Evolutionary conservation across 2,113 vertebrate species (phyloP).

Genomic region (Rhea pennata): DNA sequence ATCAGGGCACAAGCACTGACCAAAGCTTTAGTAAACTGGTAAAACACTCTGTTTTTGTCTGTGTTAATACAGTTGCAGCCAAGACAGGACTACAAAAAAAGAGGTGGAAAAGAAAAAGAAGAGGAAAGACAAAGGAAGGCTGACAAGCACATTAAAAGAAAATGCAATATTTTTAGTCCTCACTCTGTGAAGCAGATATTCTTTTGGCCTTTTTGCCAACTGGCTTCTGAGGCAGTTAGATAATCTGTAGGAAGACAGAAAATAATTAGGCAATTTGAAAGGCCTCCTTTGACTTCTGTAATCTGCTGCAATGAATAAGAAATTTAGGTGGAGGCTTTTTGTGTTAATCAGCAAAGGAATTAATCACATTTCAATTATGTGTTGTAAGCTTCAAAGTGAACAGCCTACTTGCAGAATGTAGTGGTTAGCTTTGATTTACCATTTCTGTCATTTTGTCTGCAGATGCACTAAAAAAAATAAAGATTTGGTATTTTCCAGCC

Average conservation of each 20-base stretch:
- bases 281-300: constrained; percentile 34
- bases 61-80: background rate
- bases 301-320: constrained; percentile 2
- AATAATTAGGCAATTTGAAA: constrained; percentile 45
- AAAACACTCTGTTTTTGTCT: background rate
- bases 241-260: constrained; percentile 37
- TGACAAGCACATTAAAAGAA: constrained; percentile 50
- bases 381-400: constrained; percentile 37
- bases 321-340: constrained; percentile 47
- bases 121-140: background rate
- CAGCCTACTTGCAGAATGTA: background rate
- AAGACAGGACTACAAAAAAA: background rate
- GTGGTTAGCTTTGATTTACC: background rate
- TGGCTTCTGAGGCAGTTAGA: constrained; percentile 19
- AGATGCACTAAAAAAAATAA: background rate
- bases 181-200: background rate
- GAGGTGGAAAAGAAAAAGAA: background rate
- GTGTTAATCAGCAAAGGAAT: constrained; percentile 27
- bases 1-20: background rate
- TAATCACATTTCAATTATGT: constrained; percentile 61
- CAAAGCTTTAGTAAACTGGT: background rate
- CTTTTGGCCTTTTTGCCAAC: constrained; percentile 32
- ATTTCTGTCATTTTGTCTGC: background rate
- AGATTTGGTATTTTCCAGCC: background rate
- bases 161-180: constrained; percentile 29